Evolutionary conservation across 2,888 invertebrate genomes (phyloP).

Genomic region (Parnassius mnemosyne): DNA sequence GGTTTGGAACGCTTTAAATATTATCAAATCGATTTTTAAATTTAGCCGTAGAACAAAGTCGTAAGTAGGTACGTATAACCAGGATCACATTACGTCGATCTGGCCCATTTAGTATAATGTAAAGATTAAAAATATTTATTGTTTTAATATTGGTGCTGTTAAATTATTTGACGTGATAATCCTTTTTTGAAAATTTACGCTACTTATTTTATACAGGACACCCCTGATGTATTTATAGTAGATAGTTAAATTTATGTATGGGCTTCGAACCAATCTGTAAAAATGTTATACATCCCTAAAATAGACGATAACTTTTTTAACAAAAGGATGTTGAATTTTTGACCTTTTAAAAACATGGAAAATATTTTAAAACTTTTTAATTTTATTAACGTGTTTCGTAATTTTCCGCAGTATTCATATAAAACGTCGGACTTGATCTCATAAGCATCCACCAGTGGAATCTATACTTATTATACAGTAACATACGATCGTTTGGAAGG

Average conservation of each 20-base stretch:
- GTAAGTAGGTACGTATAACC: background rate
- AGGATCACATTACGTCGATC: too few species aligned
- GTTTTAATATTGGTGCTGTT: slow-evolving; percentile 16
- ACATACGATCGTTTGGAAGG: slow-evolving; percentile 36
- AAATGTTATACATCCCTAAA: slow-evolving; percentile 13
- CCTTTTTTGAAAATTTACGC: background rate
- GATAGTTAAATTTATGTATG: background rate
- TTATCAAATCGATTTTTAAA: slow-evolving; percentile 1
- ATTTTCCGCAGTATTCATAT: slow-evolving; percentile 32
- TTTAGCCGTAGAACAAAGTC: background rate
- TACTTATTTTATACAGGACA: background rate
- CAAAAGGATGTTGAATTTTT: background rate
- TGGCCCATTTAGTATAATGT: background rate
- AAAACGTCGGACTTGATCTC: slow-evolving; percentile 75
- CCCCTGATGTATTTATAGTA: too few species aligned
- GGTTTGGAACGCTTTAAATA: slow-evolving; percentile 3
- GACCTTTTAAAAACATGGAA: too few species aligned
- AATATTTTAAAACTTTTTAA: background rate
- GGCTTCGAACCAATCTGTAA: slow-evolving; percentile 9
- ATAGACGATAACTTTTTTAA: background rate
- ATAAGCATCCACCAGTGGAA: slow-evolving; percentile 74
- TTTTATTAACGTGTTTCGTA: background rate
- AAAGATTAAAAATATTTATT: slow-evolving; percentile 13
- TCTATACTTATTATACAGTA: slow-evolving; percentile 40
- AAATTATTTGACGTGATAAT: slow-evolving; percentile 12